These are phyloP conservation scores for Hycleus cichorii DNA, from an alignment of 1,140 invertebrate species.

Conservation along the genomic window DNA sequence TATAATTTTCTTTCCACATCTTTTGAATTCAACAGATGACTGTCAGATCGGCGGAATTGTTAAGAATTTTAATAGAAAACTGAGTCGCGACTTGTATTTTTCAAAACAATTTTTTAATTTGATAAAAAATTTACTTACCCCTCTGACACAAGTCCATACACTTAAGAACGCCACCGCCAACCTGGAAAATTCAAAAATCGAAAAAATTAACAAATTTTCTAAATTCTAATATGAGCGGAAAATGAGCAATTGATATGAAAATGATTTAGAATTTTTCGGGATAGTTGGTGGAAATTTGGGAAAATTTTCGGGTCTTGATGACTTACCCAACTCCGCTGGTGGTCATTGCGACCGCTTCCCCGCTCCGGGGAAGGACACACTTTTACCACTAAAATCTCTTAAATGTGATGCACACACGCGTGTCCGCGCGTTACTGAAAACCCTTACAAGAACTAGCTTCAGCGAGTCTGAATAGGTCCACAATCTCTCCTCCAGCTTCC, in stretches of 20 bases:
- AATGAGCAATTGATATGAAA: no score
- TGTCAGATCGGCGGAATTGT: no score
- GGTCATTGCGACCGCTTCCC: conserved; percentile 35
- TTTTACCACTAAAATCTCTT: conserved; percentile 19
- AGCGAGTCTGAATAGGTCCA: conserved; percentile 29
- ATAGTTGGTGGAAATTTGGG: no score
- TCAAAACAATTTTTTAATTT: no score
- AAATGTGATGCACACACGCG: conserved; percentile 35
- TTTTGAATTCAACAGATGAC: no score
- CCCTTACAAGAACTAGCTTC: conserved; percentile 30
- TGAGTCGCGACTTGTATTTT: no score
- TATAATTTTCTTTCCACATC: no score
- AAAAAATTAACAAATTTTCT: background rate
- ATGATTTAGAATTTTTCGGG: no score
- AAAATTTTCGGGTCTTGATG: conserved; percentile 1
- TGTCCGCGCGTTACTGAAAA: conserved; percentile 38
- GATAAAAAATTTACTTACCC: conserved; percentile 19
- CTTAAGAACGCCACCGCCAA: conserved; percentile 28
- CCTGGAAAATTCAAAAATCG: conserved; percentile 19
- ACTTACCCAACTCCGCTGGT: conserved; percentile 37
- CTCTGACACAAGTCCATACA: conserved; percentile 20
- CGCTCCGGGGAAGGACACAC: conserved; percentile 24
- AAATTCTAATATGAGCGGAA: background rate
- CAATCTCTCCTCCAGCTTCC: conserved; percentile 20
- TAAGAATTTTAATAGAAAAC: no score